phyloP scores from a whole-genome alignment of 2,888 invertebrate species.

The Plebejus anna region DNA sequence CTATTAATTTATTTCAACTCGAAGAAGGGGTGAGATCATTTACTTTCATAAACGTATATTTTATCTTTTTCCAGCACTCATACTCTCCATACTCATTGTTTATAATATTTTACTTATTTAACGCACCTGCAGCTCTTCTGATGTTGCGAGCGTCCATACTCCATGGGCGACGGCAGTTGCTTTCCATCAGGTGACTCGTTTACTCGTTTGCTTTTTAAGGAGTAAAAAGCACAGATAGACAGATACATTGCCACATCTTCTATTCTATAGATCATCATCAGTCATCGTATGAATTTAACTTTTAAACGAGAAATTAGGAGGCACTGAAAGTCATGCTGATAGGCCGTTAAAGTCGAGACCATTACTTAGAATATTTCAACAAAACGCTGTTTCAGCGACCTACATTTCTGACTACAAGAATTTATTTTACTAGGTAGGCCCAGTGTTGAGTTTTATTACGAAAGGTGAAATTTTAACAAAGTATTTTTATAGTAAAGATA shows the following conservation, averaged over 20 bases:
- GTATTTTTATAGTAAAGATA: slow-evolving; percentile 21
- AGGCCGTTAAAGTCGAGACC: neutral
- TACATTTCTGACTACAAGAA: slow-evolving; percentile 5
- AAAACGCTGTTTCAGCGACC: slow-evolving; percentile 7
- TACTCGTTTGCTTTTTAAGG: too few relatives aligned
- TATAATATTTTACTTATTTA: too few relatives aligned
- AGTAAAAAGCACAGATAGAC: too few relatives aligned
- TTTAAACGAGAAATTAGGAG: neutral
- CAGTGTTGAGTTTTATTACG: slow-evolving; percentile 7
- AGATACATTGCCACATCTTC: neutral
- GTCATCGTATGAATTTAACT: neutral
- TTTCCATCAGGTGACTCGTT: too few relatives aligned
- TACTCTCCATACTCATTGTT: too few relatives aligned
- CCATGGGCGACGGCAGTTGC: too few relatives aligned
- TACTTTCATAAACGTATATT: too few relatives aligned
- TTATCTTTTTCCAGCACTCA: too few relatives aligned
- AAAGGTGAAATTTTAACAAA: slow-evolving; percentile 17
- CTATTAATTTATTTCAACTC: too few relatives aligned
- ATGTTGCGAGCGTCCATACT: too few relatives aligned
- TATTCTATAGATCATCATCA: neutral
- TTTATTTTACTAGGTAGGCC: slow-evolving; percentile 5
- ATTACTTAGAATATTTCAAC: slow-evolving; percentile 17
- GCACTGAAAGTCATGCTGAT: neutral
- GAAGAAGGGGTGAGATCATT: too few relatives aligned
- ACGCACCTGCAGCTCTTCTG: too few relatives aligned